phyloP scores from a whole-genome alignment of 2,113 vertebrate species.

The Myrmecobius fasciatus region DNA sequence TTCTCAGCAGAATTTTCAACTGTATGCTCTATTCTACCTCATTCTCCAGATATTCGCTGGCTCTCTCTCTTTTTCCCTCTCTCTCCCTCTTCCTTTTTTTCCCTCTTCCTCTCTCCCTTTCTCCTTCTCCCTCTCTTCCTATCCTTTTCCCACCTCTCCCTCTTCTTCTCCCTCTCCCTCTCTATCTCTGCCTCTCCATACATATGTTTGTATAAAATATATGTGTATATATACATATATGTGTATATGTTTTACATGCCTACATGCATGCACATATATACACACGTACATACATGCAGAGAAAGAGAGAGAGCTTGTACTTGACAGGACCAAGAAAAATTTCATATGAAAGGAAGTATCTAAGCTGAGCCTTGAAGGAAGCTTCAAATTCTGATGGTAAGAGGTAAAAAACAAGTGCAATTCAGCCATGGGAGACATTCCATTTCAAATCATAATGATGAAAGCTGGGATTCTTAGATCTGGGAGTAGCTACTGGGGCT shows the following conservation, averaged over 20 bases:
- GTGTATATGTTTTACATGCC: too few relatives aligned
- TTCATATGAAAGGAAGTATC: neutral
- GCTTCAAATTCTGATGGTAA: neutral
- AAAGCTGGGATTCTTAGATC: neutral
- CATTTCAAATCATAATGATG: neutral
- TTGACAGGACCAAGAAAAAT: neutral
- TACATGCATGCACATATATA: too few relatives aligned
- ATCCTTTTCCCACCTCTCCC: too few relatives aligned
- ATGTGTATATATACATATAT: too few relatives aligned
- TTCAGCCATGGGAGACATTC: neutral
- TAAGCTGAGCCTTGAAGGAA: neutral
- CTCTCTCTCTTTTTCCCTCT: neutral
- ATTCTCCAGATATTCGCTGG: neutral
- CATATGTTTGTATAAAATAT: too few relatives aligned
- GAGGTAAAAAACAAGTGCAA: neutral
- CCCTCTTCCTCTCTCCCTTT: too few relatives aligned
- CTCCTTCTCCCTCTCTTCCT: too few relatives aligned
- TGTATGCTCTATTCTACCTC: neutral
- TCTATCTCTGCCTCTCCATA: too few relatives aligned
- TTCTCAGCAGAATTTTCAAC: neutral
- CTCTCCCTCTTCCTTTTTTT: too few relatives aligned
- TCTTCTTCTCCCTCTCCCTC: too few relatives aligned
- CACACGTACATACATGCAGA: too few relatives aligned
- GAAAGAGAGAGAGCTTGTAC: neutral
- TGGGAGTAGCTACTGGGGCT: neutral